A percentile compares a stretch with the other conserved stretches of the same genome.
phyloP scores from a whole-genome alignment of 1,140 invertebrate species.

The Zaprionus taronus region DNA sequence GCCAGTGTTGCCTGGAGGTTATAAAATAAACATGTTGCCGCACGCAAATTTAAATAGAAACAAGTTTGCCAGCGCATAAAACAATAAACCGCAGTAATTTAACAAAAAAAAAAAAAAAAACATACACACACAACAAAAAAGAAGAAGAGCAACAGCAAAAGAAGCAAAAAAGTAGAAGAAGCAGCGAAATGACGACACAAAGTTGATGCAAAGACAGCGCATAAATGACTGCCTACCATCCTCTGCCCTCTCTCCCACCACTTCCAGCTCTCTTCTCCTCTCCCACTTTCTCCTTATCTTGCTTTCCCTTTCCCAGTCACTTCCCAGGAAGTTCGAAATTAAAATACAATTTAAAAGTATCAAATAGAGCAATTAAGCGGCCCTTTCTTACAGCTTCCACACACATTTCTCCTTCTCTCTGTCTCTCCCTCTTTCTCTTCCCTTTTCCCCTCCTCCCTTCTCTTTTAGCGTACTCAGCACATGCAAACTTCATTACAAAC shows the following conservation, averaged over 20 bases:
- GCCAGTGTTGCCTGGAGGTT: conserved; percentile 68
- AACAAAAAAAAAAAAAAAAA: conserved; percentile 34
- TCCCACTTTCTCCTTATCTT: background rate
- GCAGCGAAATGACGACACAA: conserved; percentile 24
- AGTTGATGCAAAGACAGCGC: conserved; percentile 26
- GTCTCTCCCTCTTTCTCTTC: background rate
- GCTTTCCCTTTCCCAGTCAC: background rate
- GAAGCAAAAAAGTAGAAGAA: conserved; percentile 12
- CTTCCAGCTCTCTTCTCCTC: background rate
- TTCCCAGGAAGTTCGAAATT: conserved; percentile 62
- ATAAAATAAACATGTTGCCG: conserved; percentile 84
- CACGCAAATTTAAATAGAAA: conserved; percentile 84
- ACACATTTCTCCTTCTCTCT: background rate
- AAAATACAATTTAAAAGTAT: conserved; percentile 79
- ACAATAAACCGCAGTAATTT: conserved; percentile 78
- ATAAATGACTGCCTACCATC: conserved; percentile 17
- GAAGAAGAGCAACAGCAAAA: conserved; percentile 8
- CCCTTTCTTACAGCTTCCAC: conserved; percentile 40
- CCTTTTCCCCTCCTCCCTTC: background rate
- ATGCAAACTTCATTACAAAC: conserved; percentile 55
- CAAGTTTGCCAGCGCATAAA: conserved; percentile 80
- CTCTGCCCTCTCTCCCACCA: background rate
- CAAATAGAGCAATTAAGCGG: conserved; percentile 80
- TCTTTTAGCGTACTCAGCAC: conserved; percentile 33
- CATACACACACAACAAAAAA: conserved; percentile 14